A percentile compares a stretch with the other conserved stretches of the same genome.
Conservation (phyloP, 2,888 invertebrate species). For the Patella pellucida region DNA sequence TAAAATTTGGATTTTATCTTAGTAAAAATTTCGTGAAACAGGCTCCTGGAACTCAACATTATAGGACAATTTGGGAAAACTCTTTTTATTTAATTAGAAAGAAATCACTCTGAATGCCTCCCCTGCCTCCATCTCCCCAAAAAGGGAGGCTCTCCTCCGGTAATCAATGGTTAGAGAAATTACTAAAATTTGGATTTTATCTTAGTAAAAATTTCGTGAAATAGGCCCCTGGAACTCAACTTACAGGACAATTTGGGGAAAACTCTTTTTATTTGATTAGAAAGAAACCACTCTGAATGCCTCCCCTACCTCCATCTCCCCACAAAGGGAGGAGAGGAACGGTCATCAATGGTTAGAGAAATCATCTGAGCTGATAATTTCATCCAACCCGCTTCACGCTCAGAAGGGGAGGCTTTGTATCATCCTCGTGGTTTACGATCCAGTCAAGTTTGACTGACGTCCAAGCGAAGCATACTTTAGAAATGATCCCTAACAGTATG, state of each 20-base stretch:
- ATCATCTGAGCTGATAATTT: conserved; percentile 19
- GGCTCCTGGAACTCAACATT: too few relatives aligned
- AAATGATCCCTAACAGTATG: conserved; percentile 56
- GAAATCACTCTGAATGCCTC: conserved; percentile 13
- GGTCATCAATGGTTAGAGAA: conserved; percentile 49
- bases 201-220: too few relatives aligned
- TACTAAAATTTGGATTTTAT: too few relatives aligned
- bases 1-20: too few relatives aligned
- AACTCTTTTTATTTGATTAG: neutral
- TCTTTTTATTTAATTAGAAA: neutral
- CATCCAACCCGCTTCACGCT: conserved; percentile 50
- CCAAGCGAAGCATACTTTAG: conserved; percentile 55
- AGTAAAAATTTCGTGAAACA: too few relatives aligned
- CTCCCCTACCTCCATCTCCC: conserved; percentile 47
- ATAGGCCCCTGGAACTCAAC: too few relatives aligned
- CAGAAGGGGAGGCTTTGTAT: conserved; percentile 47
- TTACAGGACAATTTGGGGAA: too few relatives aligned
- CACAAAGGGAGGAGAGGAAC: conserved; percentile 43
- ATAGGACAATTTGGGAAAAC: too few relatives aligned
- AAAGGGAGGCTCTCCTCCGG: conserved; percentile 41
- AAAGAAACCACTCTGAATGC: neutral
- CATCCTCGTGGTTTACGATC: conserved; percentile 49
- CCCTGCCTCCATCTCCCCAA: conserved; percentile 47
- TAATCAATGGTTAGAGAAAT: conserved; percentile 46
- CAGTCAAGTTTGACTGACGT: conserved; percentile 53